Evolutionary conservation across 1,140 invertebrate genomes (phyloP).

Genomic region (Pomacea maculata): DNA sequence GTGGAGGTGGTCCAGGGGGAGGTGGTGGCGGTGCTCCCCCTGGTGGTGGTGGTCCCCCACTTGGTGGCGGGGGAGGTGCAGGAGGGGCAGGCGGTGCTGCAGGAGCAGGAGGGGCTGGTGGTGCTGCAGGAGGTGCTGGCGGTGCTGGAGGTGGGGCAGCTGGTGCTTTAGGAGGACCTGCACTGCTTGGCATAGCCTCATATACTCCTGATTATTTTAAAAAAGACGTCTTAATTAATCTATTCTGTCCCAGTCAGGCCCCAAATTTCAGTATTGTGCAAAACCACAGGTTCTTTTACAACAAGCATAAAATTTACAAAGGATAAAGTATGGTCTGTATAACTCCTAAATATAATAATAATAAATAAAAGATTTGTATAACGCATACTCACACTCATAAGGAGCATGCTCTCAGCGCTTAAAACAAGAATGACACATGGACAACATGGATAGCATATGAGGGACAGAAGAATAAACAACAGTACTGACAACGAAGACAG

Average conservation of each 20-base stretch:
- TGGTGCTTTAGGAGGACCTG: slow-evolving; percentile 24
- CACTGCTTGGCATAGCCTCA: slow-evolving; percentile 17
- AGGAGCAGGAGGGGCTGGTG: slow-evolving; percentile 39
- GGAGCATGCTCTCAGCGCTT: too few relatives aligned
- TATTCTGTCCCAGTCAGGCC: background rate
- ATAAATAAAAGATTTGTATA: too few relatives aligned
- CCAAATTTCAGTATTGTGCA: too few relatives aligned
- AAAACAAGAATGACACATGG: too few relatives aligned
- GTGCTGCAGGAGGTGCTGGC: slow-evolving; percentile 47
- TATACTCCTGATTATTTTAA: slow-evolving; percentile 15
- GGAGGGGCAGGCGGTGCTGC: slow-evolving; percentile 64
- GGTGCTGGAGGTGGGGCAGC: slow-evolving; percentile 56
- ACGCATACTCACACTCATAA: too few relatives aligned
- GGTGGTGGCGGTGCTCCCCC: slow-evolving; percentile 25
- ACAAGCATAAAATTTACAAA: too few relatives aligned
- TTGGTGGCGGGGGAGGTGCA: slow-evolving; percentile 42
- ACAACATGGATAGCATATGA: too few relatives aligned
- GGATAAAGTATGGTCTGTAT: too few relatives aligned
- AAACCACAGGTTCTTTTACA: too few relatives aligned
- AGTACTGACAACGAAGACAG: too few relatives aligned
- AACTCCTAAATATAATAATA: too few relatives aligned
- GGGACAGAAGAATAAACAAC: too few relatives aligned
- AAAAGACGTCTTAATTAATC: background rate
- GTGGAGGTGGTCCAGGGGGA: slow-evolving; percentile 31
- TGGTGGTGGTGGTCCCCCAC: slow-evolving; percentile 18